These are phyloP conservation scores for Rutilus rutilus DNA, from an alignment of 2,113 vertebrate genomes.

Conservation along the genomic window DNA sequence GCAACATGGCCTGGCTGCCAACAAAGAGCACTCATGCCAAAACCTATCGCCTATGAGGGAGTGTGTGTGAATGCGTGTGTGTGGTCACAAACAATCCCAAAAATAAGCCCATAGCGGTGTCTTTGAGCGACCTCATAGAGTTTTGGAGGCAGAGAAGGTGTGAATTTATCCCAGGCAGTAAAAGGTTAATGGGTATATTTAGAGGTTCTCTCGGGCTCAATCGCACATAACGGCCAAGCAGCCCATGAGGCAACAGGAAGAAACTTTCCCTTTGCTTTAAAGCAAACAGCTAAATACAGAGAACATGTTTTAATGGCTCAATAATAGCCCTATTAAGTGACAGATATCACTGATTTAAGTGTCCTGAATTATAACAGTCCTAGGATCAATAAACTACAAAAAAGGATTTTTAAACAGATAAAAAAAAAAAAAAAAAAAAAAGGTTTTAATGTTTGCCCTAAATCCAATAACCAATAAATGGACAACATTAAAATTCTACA, in stretches of 20 bases:
- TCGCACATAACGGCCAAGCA: background rate
- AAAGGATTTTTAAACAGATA: no score
- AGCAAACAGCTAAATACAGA: slow-evolving; percentile 4
- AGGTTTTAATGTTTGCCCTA: background rate
- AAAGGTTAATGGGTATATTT: slow-evolving; percentile 74
- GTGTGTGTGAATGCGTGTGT: background rate
- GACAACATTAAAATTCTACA: background rate
- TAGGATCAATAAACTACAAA: no score
- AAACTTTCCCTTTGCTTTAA: background rate
- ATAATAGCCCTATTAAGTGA: background rate
- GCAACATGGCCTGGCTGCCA: slow-evolving; percentile 46
- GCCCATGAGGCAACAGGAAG: background rate
- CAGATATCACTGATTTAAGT: no score
- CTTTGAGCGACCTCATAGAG: slow-evolving; percentile 19
- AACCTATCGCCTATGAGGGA: slow-evolving; percentile 21
- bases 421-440: no score
- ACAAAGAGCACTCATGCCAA: slow-evolving; percentile 45
- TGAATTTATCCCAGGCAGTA: slow-evolving; percentile 59
- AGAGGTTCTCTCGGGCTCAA: slow-evolving; percentile 54
- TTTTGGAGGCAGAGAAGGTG: slow-evolving; percentile 65
- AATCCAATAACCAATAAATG: background rate
- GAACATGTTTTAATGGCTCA: background rate
- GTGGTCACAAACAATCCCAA: background rate
- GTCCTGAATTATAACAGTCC: no score
- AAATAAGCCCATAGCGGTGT: slow-evolving; percentile 40